Evolutionary conservation across 2,113 vertebrate genomes (phyloP).

Genomic region (Elgaria multicarinata): DNA sequence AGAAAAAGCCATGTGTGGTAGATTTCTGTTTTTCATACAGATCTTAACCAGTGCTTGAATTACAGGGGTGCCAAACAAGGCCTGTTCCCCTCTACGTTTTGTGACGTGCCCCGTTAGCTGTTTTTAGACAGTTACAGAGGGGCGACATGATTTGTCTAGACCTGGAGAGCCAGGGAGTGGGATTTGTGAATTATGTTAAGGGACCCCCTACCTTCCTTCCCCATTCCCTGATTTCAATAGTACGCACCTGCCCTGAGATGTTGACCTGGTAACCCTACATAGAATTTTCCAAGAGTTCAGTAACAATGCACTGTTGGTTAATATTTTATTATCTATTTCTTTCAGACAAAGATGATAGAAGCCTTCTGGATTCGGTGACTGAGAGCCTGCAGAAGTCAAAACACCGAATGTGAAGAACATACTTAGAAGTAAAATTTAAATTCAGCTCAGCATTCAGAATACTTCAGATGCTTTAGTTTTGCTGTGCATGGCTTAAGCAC

Average conservation of each 20-base stretch:
- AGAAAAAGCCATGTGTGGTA: not conserved
- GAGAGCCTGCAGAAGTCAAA: slow-evolving; percentile 75
- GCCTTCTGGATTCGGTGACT: slow-evolving; percentile 63
- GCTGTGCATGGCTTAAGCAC: slow-evolving; percentile 30
- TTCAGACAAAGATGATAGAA: slow-evolving; percentile 76
- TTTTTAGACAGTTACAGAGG: not conserved
- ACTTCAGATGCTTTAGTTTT: slow-evolving; percentile 36
- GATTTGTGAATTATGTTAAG: not conserved
- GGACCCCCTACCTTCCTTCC: not conserved
- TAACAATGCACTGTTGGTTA: not conserved
- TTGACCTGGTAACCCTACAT: not conserved
- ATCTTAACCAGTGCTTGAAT: not conserved
- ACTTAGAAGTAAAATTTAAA: slow-evolving; percentile 1
- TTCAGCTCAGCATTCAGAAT: not conserved
- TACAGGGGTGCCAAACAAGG: not conserved
- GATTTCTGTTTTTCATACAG: not conserved
- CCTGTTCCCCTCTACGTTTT: not conserved
- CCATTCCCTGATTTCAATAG: not conserved
- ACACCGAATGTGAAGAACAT: slow-evolving; percentile 65
- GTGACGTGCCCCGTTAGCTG: not conserved
- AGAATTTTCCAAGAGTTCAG: not conserved
- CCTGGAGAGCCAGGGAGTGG: not conserved
- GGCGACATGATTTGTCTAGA: not conserved
- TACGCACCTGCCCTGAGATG: not conserved
- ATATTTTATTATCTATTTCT: slow-evolving; percentile 19